A percentile compares a stretch with the other conserved stretches of the same genome.
Evolutionary conservation across 2,113 vertebrate species (phyloP).

Genomic region (Agapornis roseicollis): DNA sequence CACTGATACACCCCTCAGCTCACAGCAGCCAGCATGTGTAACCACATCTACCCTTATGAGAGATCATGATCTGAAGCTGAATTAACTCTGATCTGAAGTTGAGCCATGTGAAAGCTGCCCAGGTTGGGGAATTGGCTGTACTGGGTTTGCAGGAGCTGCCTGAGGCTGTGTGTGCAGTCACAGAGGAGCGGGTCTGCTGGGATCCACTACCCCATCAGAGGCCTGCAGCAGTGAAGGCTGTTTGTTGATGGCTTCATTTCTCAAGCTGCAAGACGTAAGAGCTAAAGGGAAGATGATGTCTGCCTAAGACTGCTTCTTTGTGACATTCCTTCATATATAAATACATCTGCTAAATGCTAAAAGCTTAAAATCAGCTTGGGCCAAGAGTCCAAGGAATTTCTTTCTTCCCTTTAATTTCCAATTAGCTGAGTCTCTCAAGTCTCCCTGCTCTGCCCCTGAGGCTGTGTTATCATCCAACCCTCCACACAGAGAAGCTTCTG

Average conservation of each 20-base stretch:
- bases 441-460: constrained; percentile 28
- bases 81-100: background rate
- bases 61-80: background rate
- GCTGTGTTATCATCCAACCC: background rate
- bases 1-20: background rate
- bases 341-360: background rate
- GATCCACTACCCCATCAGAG: background rate
- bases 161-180: background rate
- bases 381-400: constrained; percentile 20
- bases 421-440: constrained; percentile 47
- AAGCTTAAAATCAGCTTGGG: constrained; percentile 3
- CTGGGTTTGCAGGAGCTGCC: background rate
- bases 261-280: background rate
- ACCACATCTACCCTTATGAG: background rate
- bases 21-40: background rate
- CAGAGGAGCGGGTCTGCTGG: background rate
- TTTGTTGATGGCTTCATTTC: background rate
- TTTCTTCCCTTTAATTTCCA: constrained; percentile 54
- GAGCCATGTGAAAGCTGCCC: background rate
- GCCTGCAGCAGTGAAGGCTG: background rate
- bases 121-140: background rate
- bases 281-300: background rate
- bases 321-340: background rate
- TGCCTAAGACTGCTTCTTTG: background rate
- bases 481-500: background rate